Evolutionary conservation across 2,797 vertebrate species (phyloP), one percentile per base, ranked within the genome.

Genomic region (Nasua narica): DNA sequence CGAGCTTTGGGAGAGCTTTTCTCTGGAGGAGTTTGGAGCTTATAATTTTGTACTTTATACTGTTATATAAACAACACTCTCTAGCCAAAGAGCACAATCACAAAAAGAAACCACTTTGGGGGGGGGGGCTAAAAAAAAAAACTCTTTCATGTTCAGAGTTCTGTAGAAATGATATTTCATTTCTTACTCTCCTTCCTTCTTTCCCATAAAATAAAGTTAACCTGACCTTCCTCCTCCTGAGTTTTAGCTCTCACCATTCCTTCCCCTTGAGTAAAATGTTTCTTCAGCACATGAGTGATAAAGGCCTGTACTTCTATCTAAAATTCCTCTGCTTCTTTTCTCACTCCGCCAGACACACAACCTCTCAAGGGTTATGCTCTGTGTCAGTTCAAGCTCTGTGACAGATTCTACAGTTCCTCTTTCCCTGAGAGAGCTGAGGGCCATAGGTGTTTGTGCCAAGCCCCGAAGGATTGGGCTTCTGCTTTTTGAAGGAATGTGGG

Each of bases 1-100:
- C 96, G 52, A 94, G 79, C 96, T 98, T 97, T 97, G 95, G 96
- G 88, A 98, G 97, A 96, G 79, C 91, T 97, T 95, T 98, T 83
- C 94, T 98, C 95, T 92, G 93, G 92, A 97, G 94, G 81, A 98
- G 79, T 86, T 90, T 93, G 81, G 25, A 43, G 62, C 90, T 98
- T 87, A 94, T 97, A 96, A 97, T 98, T 97, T 96, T 92, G 82
- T 98, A 84, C 96, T 98, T 98, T 95, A 79, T 97, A 78, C 91
- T 97, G 82, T 98, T 97, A 95, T 97, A 87, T 96, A 97, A 98
- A 92, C 70, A 96, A 81, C 54, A 93, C 74, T 96, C 93, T 90
- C 91, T 52, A 96, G 92, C 95, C 92, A 98, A 97, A 94, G 82
- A 98, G 89, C 87, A 97, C 74, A 97, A 87, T 98, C 89, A 92